Base-by-base conservation (phyloP, 1,140 invertebrate species). In the Trypoxylus dichotomus region DNA sequence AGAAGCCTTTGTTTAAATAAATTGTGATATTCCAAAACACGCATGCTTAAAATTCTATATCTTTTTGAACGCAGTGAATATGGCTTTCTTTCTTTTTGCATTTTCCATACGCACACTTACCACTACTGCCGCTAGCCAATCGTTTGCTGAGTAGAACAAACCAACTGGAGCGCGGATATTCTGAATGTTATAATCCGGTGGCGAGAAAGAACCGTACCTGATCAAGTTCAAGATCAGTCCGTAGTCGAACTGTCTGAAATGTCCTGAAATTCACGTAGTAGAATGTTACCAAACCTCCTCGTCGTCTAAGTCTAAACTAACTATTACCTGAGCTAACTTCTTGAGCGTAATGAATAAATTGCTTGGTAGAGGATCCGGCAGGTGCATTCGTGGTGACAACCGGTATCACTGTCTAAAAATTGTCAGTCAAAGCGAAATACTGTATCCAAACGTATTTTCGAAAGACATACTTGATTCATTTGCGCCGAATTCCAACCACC, bases 131-230 rank as follows among this genome's bases (percentile, higher is more conserved):
- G 79, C 0, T 8, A 90, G 77, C 47, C 83, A 85, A 82, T 91
- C 90, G 78, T 89, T 88, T 8, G 86, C 60, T 47, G 86, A 87
- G 80, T 88, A 89, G 77, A 89, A 87, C 8, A 91, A 82, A 63
- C 86, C 85, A 5, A 89, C 85, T 10, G 91, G 91, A 68, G 89
- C 87, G 7, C 85, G 88, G 24, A 94, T 89, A 60, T 89, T 89
- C 21, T 85, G 80, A 8, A 91, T 79, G 47, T 89, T 83, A 81
- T 91, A 91, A 11, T 85, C 81, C 0, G 89, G 89, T 32, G 90
- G 89, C 1, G 19, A 24, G 8, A 79, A 8, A 10, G 68, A 74
- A 7, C 78, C 77, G 75, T 82, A 79, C 19, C 71, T 63, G 41
- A 79, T 27, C 24, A 79, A 32, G 75, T 80, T 81, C 24, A 24